Evolutionary conservation across 2,113 vertebrate genomes (phyloP).

Genomic region (Neodontobutis hainanensis): DNA sequence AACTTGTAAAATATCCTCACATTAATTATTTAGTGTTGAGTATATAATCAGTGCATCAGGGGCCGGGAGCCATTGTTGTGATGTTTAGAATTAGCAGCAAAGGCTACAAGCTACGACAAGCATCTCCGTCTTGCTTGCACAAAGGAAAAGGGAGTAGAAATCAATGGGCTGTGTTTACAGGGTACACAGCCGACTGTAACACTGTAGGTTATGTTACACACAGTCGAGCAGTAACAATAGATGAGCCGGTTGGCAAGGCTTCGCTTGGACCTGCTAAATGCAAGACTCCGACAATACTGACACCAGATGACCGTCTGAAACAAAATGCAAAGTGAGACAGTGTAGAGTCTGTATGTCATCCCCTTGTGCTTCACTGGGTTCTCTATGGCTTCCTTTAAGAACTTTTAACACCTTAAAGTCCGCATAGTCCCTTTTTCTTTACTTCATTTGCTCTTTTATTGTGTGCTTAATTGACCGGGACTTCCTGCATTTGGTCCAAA

Average conservation of each 20-base stretch:
- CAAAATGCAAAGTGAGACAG: too few species aligned
- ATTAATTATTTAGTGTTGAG: slow-evolving; percentile 9
- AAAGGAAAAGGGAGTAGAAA: slow-evolving; percentile 67
- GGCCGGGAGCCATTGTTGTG: slow-evolving; percentile 48
- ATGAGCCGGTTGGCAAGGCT: slow-evolving; percentile 52
- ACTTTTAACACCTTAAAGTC: too few species aligned
- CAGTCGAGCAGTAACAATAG: slow-evolving; percentile 63
- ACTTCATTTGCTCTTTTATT: too few species aligned
- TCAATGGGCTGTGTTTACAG: slow-evolving; percentile 77
- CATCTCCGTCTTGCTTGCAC: slow-evolving; percentile 57
- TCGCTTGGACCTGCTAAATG: slow-evolving; percentile 30
- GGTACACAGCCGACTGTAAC: slow-evolving; percentile 67
- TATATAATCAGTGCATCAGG: slow-evolving; percentile 26
- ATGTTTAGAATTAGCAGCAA: slow-evolving; percentile 59
- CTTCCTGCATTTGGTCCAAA: too few species aligned
- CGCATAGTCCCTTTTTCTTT: too few species aligned
- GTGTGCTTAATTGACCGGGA: too few species aligned
- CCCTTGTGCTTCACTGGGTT: too few species aligned
- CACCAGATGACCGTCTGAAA: not conserved
- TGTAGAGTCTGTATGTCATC: too few species aligned
- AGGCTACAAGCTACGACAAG: slow-evolving; percentile 50
- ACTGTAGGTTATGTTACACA: slow-evolving; percentile 64
- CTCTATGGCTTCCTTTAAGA: too few species aligned
- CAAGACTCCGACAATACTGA: slow-evolving; percentile 28
- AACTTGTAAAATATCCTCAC: not conserved